A percentile compares a stretch with the other conserved stretches of the same genome.
phyloP scores from a whole-genome alignment of 30 jellyfish, hydroid and myxozoan species.

The Aurelia sp. region DNA sequence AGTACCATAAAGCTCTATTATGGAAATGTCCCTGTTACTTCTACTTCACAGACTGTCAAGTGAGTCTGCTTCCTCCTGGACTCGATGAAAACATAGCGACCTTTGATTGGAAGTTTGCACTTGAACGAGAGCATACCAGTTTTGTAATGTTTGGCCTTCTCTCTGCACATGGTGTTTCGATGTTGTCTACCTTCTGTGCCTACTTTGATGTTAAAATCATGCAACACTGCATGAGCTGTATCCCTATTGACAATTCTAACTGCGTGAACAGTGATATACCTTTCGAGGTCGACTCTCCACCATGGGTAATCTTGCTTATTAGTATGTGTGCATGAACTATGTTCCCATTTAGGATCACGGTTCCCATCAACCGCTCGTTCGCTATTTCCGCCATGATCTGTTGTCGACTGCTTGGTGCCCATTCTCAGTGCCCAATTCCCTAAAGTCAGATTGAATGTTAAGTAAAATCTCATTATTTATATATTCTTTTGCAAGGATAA shows the following conservation, averaged over 20 bases:
- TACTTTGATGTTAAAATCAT: neutral
- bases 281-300: constrained; percentile 16
- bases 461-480: too few relatives aligned
- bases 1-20: too few relatives aligned
- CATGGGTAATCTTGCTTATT: neutral
- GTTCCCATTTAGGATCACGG: neutral
- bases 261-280: neutral
- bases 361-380: constrained; percentile 19
- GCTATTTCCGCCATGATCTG: neutral
- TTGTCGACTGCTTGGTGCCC: neutral
- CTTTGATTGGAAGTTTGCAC: too few relatives aligned
- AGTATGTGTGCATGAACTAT: neutral
- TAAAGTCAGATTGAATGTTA: too few relatives aligned
- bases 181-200: neutral
- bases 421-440: neutral
- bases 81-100: neutral
- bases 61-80: neutral
- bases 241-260: constrained; percentile 1
- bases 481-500: too few relatives aligned
- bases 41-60: constrained; percentile 10
- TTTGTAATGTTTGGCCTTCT: neutral
- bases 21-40: neutral
- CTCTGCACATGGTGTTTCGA: neutral
- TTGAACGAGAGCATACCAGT: neutral
- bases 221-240: neutral